A percentile compares a stretch with the other conserved stretches of the same genome.
Conservation (phyloP, 2,888 invertebrate genomes). For the Ganaspis brasiliensis region DNA sequence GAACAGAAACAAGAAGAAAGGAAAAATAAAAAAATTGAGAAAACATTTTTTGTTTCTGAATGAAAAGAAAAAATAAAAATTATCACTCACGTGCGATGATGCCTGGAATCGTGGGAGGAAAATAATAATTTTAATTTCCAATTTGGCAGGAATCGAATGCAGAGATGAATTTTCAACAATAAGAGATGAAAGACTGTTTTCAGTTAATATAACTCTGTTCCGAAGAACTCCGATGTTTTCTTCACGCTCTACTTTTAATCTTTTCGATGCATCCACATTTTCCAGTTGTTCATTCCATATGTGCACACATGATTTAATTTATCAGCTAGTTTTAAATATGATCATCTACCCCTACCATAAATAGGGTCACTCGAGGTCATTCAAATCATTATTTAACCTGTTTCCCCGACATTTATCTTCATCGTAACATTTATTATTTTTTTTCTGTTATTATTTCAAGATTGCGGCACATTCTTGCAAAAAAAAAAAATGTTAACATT, state of each 20-base stretch:
- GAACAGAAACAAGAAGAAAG: too few species aligned
- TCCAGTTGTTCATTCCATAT: slow-evolving; percentile 8
- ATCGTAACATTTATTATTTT: background rate
- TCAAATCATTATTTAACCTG: slow-evolving; percentile 1
- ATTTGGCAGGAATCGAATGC: background rate
- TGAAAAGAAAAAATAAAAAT: background rate
- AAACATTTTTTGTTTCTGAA: too few species aligned
- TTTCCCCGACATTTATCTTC: slow-evolving; percentile 5
- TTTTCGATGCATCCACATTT: slow-evolving; percentile 54
- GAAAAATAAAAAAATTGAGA: too few species aligned
- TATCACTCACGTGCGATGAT: slow-evolving; percentile 11
- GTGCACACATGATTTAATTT: slow-evolving; percentile 34
- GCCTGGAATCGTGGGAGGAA: slow-evolving; percentile 3
- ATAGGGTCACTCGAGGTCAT: slow-evolving; percentile 24
- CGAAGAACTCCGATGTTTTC: slow-evolving; percentile 44
- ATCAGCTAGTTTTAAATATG: slow-evolving; percentile 30
- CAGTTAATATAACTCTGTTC: slow-evolving; percentile 54
- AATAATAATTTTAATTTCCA: too few species aligned
- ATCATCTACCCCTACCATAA: background rate
- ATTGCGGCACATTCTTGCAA: too few species aligned
- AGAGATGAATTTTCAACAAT: background rate
- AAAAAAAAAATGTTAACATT: too few species aligned
- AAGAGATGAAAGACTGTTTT: slow-evolving; percentile 46
- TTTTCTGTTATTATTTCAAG: background rate
- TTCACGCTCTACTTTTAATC: slow-evolving; percentile 57